Evolutionary conservation across 2,888 invertebrate species (phyloP).

Genomic region (Arenicola marina): DNA sequence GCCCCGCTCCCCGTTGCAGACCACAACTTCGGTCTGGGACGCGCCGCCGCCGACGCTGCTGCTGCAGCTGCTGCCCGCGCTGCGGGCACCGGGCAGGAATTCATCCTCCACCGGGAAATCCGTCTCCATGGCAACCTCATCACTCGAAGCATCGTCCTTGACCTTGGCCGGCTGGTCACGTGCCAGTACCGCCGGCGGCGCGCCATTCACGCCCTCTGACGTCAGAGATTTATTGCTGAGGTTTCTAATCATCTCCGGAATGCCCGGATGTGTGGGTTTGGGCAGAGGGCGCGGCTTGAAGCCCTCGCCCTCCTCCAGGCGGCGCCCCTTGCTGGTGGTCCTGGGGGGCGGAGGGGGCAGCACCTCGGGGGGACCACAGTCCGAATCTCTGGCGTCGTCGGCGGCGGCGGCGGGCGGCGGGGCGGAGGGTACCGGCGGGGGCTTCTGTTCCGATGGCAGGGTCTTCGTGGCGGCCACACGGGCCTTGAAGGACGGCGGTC

Average conservation of each 20-base stretch:
- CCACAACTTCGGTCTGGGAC: neutral
- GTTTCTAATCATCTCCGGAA: neutral
- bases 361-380: neutral
- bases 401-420: conserved; percentile 13
- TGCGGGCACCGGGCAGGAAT: neutral
- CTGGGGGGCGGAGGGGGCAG: conserved; percentile 1
- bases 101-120: neutral
- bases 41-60: neutral
- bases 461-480: neutral
- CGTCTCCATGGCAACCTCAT: neutral
- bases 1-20: neutral
- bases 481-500: neutral
- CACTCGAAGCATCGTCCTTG: neutral
- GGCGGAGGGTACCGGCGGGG: neutral
- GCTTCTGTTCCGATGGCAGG: neutral
- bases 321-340: neutral
- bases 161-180: neutral
- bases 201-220: neutral
- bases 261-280: neutral
- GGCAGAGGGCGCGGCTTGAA: conserved; percentile 3
- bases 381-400: neutral
- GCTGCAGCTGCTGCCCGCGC: neutral
- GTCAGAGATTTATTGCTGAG: neutral
- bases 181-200: too few relatives aligned
- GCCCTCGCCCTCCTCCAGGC: neutral